phyloP scores from a whole-genome alignment of 2,888 invertebrate species.

The Platycheirus albimanus region DNA sequence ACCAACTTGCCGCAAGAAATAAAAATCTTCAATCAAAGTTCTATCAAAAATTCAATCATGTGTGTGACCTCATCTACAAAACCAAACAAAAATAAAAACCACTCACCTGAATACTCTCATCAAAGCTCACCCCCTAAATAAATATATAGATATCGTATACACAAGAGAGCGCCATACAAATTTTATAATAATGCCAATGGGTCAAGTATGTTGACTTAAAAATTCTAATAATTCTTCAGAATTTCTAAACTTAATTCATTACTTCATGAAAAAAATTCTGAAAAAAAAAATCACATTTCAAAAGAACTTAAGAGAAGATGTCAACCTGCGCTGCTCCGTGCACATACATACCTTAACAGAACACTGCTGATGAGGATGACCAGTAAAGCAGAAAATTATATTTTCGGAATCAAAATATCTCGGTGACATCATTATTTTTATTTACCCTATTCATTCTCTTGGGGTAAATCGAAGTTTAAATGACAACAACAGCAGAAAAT shows the following conservation, averaged over 20 bases:
- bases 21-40: not conserved
- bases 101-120: not conserved
- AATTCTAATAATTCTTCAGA: not conserved
- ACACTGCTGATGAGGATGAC: no score
- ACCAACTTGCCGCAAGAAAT: no score
- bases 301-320: conserved; percentile 34
- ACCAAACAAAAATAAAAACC: not conserved
- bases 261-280: conserved; percentile 4
- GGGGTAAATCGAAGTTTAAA: conserved; percentile 40
- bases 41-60: conserved; percentile 13
- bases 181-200: conserved; percentile 3
- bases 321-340: conserved; percentile 18
- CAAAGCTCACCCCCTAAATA: conserved; percentile 4
- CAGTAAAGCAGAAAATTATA: conserved; percentile 60
- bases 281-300: not conserved
- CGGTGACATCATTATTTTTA: conserved; percentile 58
- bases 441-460: conserved; percentile 9
- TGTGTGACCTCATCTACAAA: conserved; percentile 25
- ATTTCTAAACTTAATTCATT: conserved; percentile 7
- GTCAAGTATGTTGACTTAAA: conserved; percentile 23
- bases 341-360: conserved; percentile 50
- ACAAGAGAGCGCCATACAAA: not conserved
- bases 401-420: conserved; percentile 53
- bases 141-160: not conserved
- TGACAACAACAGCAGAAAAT: conserved; percentile 45